Conservation (phyloP, 2,888 invertebrate species). For the Callyntrura sp. region DNA sequence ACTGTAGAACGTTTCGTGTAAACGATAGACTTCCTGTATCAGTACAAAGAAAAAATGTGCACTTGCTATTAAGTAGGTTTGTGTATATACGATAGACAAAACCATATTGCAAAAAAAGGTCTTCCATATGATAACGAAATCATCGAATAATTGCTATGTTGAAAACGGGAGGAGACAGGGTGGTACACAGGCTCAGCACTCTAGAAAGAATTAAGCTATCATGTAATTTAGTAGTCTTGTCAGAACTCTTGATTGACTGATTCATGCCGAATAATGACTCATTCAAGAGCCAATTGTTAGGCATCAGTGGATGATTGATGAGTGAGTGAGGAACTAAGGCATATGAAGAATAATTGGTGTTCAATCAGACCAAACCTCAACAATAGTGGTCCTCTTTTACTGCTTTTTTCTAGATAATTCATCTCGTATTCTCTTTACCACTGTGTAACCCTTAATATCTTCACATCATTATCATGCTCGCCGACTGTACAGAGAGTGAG, state of each 20-base stretch:
- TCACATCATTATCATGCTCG: neutral
- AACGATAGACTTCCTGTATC: too few relatives aligned
- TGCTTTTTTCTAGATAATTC: neutral
- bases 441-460: neutral
- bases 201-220: slow-evolving; percentile 52
- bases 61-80: slow-evolving; percentile 5
- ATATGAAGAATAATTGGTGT: slow-evolving; percentile 31
- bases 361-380: slow-evolving; percentile 24
- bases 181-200: slow-evolving; percentile 57
- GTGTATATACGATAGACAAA: slow-evolving; percentile 45
- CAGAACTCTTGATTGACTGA: slow-evolving; percentile 76
- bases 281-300: slow-evolving; percentile 65
- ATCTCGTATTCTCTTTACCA: slow-evolving; percentile 2
- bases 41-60: slow-evolving; percentile 1
- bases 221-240: slow-evolving; percentile 74
- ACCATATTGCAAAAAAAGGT: slow-evolving; percentile 68
- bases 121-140: slow-evolving; percentile 61
- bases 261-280: slow-evolving; percentile 75
- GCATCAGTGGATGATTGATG: slow-evolving; percentile 69
- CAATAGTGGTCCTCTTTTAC: neutral
- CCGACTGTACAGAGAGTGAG: neutral
- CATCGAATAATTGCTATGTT: slow-evolving; percentile 66
- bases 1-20: too few relatives aligned
- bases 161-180: slow-evolving; percentile 70
- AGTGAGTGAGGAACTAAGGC: slow-evolving; percentile 61